Evolutionary conservation across 2,797 vertebrate genomes (phyloP), one percentile per base, ranked within the genome.

Genomic region (Rhinogobio ventralis): DNA sequence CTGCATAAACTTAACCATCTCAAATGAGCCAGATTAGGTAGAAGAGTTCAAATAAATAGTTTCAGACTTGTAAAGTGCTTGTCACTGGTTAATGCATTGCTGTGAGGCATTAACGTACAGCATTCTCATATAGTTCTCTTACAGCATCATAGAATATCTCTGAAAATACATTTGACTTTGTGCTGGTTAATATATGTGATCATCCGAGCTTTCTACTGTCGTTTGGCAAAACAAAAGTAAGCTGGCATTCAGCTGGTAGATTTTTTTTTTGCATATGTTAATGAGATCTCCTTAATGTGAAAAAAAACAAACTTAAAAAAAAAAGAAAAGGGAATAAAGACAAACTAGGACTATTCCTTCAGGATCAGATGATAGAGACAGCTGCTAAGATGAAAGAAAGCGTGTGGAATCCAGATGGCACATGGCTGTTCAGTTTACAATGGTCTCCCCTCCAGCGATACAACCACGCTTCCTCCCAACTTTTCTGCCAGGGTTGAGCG

Each of bases 401-500:
- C 94, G 95, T 90, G 91, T 93, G 92, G 94, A 94, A 95, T 96
- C 95, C 94, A 91, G 94, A 96, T 97, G 95, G 95, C 95, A 95
- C 94, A 92, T 94, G 92, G 93, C 92, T 94, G 93, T 93, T 82
- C 51, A 93, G 94, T 95, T 97, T 97, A 98, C 95, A 99, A 95
- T 67, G 97, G 96, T 94, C 96, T 97, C 89, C 98, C 98, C 96
- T 99, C 98, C 95, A 99, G 96, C 93, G 97, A 98, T 93, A 98
- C 96, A 90, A 99, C 97, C 92, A 97, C 96, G 81, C 95, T 98
- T 84, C 97, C 97, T 89, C 97, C 98, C 92, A 99, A 93, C 94
- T 98, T 99, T 89, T 99, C 97, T 42, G 97, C 98, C 91, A 99
- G 94, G 78, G 96, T 97, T 25, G 92, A 93, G 87, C 96, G 97